Evolutionary conservation across 2,888 invertebrate species (phyloP).

Genomic region (Timandra comae): DNA sequence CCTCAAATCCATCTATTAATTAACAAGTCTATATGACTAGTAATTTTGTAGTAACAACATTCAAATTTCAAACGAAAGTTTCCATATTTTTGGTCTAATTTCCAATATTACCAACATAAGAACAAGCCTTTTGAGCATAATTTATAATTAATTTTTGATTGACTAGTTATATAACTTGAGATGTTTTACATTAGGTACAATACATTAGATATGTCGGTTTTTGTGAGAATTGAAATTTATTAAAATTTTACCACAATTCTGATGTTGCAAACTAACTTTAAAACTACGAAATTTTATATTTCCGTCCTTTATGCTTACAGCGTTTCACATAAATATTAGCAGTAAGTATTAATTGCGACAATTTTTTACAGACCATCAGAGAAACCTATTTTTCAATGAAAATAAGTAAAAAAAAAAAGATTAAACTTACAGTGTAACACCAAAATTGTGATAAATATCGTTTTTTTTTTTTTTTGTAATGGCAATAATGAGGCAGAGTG

Average conservation of each 20-base stretch:
- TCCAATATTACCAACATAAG: too few relatives aligned
- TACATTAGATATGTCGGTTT: conserved; percentile 22
- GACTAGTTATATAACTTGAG: conserved; percentile 32
- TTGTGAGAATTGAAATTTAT: conserved; percentile 10
- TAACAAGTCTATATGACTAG: conserved; percentile 27
- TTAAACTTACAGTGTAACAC: too few relatives aligned
- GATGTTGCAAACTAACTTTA: too few relatives aligned
- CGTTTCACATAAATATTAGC: too few relatives aligned
- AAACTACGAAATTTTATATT: too few relatives aligned
- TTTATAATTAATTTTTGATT: conserved; percentile 17
- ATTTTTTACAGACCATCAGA: too few relatives aligned
- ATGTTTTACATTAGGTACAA: conserved; percentile 27
- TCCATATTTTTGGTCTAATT: too few relatives aligned
- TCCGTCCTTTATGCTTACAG: too few relatives aligned
- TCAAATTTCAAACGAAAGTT: conserved; percentile 3
- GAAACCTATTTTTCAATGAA: conserved; percentile 6
- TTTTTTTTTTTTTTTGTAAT: neutral
- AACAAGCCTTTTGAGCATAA: conserved; percentile 21
- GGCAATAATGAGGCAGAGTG: conserved; percentile 10
- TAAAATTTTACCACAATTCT: too few relatives aligned
- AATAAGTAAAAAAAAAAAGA: conserved; percentile 6
- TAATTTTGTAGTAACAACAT: conserved; percentile 13
- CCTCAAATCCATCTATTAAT: conserved; percentile 24
- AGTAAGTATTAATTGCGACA: too few relatives aligned
- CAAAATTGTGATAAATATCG: neutral